A percentile compares a stretch with the other conserved stretches of the same genome.
phyloP scores from a whole-genome alignment of 2,797 vertebrate species.

The Ceyx erithaca region DNA sequence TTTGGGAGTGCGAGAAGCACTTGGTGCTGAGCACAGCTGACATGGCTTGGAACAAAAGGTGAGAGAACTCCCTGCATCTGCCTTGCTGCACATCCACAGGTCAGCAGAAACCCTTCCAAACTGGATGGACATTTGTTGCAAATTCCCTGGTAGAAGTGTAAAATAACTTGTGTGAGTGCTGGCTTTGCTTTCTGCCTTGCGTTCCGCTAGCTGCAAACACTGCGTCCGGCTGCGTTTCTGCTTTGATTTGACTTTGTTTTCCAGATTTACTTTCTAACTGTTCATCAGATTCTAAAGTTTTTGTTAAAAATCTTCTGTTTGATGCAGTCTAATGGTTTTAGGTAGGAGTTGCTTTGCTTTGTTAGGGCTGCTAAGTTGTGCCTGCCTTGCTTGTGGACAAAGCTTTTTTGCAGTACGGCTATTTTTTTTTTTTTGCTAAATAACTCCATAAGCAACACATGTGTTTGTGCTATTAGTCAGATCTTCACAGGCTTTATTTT shows the following conservation, averaged over 20 bases:
- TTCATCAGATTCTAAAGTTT: not conserved
- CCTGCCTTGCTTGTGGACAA: not conserved
- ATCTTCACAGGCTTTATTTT: not conserved
- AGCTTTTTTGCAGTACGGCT: not conserved
- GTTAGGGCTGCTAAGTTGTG: not conserved
- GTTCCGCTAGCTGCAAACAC: not conserved
- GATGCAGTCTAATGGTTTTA: not conserved
- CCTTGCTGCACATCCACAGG: slow-evolving; percentile 18
- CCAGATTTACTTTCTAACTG: not conserved
- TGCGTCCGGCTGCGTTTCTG: not conserved
- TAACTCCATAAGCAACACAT: not conserved
- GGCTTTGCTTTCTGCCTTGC: slow-evolving; percentile 15
- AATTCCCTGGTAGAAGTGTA: not conserved
- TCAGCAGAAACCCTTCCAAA: slow-evolving; percentile 26
- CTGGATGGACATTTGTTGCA: not conserved
- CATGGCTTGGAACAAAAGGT: slow-evolving; percentile 70
- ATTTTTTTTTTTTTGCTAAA: not conserved
- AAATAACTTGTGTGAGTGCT: slow-evolving; percentile 4
- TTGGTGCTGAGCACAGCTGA: slow-evolving; percentile 58
- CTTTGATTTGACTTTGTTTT: slow-evolving; percentile 6
- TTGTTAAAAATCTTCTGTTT: not conserved
- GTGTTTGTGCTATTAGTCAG: slow-evolving; percentile 6
- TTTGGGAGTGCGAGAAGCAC: slow-evolving; percentile 54
- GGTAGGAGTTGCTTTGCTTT: not conserved
- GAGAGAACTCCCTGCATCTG: slow-evolving; percentile 6